Evolutionary conservation across 2,888 invertebrate genomes (phyloP), one percentile per base, ranked within the genome.

Genomic region (Pristionchus japonicus): DNA sequence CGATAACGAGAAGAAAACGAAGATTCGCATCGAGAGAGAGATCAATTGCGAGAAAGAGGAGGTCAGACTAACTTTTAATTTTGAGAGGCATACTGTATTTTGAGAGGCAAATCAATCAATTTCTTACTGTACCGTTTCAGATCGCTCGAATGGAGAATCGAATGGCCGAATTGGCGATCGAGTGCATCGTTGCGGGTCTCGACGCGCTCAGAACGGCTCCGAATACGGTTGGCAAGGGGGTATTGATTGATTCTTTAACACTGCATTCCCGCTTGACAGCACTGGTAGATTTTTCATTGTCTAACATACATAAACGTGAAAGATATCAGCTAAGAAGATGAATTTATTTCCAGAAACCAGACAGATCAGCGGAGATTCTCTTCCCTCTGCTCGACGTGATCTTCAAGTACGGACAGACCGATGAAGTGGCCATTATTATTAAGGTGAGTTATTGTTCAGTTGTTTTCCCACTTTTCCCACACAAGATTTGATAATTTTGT

Each of bases 331-430:
- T n/a, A n/a, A n/a, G n/a, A n/a, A n/a, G n/a, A n/a, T n/a, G n/a
- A n/a, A n/a, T n/a, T n/a, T n/a, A n/a, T n/a, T n/a, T 64, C 27
- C 84, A 84, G 84, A 84, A 40, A 37, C 31, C 82, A 49, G 82
- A 84, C 6, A 84, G 37, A 1, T 57, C 84, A 23, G 61, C 84
- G 11, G 61, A 89, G n/a, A 88, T 91, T 64, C 86, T 92, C 3
- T 92, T 92, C 70, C 91, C 91, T 0, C 89, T 92, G 9, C 89
- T 92, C 34, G 92, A 91, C 77, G 83, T 91, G n/a, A 86, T 92
- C 57, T 92, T 91, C 88, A 90, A 90, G 40, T 91, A 91, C 86
- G 91, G 84, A 61, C 57, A 84, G 9, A 61, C 61, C 7, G 37
- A 57, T 40, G 27, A 61, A 84, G 57, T 61, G 34, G 34, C 34